Conservation (phyloP, 2,113 vertebrate genomes). For the Pomatorhinus ruficollis region DNA sequence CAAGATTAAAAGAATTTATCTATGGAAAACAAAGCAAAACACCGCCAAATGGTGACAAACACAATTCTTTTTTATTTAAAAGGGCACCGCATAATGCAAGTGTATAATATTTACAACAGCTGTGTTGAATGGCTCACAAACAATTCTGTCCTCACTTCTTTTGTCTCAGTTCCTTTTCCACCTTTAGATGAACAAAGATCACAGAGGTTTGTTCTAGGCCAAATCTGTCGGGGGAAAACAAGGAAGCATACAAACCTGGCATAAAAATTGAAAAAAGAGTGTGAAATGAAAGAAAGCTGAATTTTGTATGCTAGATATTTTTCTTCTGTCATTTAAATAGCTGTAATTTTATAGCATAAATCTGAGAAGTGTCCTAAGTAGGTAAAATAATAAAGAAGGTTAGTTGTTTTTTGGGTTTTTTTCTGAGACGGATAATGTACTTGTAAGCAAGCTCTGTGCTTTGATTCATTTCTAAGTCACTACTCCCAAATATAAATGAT, state of each 20-base stretch:
- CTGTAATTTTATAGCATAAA: not conserved
- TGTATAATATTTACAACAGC: not conserved
- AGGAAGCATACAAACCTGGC: not conserved
- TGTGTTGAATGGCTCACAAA: conserved; percentile 16
- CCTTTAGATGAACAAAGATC: not conserved
- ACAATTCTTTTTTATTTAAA: conserved; percentile 36
- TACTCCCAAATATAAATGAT: not conserved
- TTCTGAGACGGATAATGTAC: not conserved
- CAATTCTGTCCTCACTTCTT: not conserved
- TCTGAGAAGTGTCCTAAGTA: not conserved
- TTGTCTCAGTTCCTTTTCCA: not conserved
- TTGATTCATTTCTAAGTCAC: not conserved
- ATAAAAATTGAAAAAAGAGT: not conserved
- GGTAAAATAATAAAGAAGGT: not conserved
- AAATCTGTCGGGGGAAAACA: not conserved
- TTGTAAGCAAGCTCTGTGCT: not conserved
- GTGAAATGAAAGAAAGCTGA: not conserved
- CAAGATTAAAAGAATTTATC: conserved; percentile 36
- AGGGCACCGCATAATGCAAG: conserved; percentile 12
- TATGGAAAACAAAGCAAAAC: conserved; percentile 4
- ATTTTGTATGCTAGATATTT: not conserved
- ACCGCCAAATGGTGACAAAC: conserved; percentile 11
- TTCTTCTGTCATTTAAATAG: not conserved
- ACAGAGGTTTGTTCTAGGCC: not conserved
- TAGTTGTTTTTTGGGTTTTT: not conserved